These are phyloP conservation scores for Oeneis ivallda DNA, from an alignment of 2,888 invertebrate species.

Conservation along the genomic window DNA sequence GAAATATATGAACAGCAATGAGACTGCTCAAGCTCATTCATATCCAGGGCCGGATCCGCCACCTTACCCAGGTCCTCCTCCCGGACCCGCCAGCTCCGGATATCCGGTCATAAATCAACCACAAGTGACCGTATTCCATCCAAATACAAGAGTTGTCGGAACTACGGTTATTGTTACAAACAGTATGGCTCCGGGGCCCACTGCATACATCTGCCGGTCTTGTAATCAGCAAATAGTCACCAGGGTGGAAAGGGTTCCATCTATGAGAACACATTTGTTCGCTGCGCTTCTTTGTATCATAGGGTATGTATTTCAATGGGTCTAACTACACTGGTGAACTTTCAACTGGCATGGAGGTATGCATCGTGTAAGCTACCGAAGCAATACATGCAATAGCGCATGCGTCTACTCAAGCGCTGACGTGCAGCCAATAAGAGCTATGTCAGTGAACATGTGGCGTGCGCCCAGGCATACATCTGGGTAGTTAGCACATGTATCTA, in stretches of 20 bases:
- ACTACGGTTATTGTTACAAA: conserved; percentile 41
- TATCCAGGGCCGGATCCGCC: conserved; percentile 44
- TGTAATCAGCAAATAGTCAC: conserved; percentile 72
- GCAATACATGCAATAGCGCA: no score
- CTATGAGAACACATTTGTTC: conserved; percentile 77
- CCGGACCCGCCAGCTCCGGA: conserved; percentile 19
- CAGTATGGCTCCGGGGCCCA: conserved; percentile 52
- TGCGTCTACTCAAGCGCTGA: no score
- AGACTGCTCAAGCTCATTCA: conserved; percentile 22
- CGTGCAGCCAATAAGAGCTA: no score
- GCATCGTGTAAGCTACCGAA: no score
- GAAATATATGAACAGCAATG: conserved; percentile 32
- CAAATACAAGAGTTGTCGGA: conserved; percentile 35
- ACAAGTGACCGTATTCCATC: conserved; percentile 31
- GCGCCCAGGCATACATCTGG: no score
- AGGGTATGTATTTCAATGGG: conserved; percentile 50
- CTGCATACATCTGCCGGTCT: conserved; percentile 61
- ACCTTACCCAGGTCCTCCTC: conserved; percentile 43
- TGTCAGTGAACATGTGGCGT: no score
- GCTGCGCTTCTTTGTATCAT: conserved; percentile 75
- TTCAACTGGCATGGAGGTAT: no score
- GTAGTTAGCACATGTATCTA: no score
- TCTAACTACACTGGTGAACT: neutral
- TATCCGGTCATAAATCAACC: conserved; percentile 28
- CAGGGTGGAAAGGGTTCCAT: conserved; percentile 61